Evolutionary conservation across 1,140 invertebrate genomes (phyloP).

Genomic region (Eumeta japonica): DNA sequence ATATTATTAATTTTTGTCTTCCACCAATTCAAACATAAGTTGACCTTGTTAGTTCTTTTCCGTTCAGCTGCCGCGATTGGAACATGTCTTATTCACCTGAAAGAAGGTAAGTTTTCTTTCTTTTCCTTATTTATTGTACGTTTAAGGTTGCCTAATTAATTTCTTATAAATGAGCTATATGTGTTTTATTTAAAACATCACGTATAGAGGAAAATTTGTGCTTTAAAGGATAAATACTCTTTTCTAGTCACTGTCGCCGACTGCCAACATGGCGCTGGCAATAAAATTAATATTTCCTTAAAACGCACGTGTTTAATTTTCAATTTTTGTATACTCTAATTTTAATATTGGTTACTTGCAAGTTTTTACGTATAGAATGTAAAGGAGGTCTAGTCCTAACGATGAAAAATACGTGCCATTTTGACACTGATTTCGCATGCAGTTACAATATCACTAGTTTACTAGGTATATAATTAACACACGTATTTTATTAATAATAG

Average conservation of each 20-base stretch:
- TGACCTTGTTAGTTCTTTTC: slow-evolving; percentile 67
- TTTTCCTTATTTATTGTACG: slow-evolving; percentile 13
- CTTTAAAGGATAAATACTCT: no score
- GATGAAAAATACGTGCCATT: no score
- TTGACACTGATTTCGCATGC: background rate
- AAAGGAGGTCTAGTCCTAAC: no score
- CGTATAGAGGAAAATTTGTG: no score
- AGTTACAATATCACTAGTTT: no score
- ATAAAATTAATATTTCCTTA: slow-evolving; percentile 37
- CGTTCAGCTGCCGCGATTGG: slow-evolving; percentile 66
- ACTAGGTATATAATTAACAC: no score
- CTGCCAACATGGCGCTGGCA: slow-evolving; percentile 72
- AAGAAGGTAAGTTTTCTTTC: slow-evolving; percentile 67
- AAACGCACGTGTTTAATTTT: slow-evolving; percentile 50
- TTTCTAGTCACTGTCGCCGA: slow-evolving; percentile 56
- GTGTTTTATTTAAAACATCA: no score
- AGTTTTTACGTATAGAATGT: no score
- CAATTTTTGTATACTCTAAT: slow-evolving; percentile 8
- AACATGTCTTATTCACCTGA: slow-evolving; percentile 75
- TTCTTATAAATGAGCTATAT: slow-evolving; percentile 18
- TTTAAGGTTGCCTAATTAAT: slow-evolving; percentile 2
- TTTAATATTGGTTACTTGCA: no score
- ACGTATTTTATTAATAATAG: no score
- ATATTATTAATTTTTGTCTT: no score
- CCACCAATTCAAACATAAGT: slow-evolving; percentile 50